Conservation (phyloP, 1,140 invertebrate genomes). For the Monochamus saltuarius region DNA sequence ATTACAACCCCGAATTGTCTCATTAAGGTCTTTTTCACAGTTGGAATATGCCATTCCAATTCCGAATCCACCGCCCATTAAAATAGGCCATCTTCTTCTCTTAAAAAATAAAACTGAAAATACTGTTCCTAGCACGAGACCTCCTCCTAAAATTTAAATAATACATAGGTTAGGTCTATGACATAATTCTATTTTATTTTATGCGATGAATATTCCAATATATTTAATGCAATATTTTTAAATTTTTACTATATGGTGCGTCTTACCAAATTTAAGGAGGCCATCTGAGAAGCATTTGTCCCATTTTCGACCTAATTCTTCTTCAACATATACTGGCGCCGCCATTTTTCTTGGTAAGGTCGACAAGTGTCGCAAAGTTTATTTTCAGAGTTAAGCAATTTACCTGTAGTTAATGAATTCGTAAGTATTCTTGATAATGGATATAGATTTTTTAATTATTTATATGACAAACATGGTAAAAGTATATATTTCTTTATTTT, state of each 20-base stretch:
- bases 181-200: slow-evolving; percentile 24
- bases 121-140: slow-evolving; percentile 64
- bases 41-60: slow-evolving; percentile 75
- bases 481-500: no score
- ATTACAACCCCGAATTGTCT: slow-evolving; percentile 35
- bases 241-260: neutral
- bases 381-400: neutral
- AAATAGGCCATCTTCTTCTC: slow-evolving; percentile 69
- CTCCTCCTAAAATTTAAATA: slow-evolving; percentile 59
- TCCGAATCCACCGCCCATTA: slow-evolving; percentile 71
- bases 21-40: slow-evolving; percentile 68
- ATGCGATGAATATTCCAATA: neutral
- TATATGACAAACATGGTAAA: neutral
- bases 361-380: neutral
- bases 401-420: neutral
- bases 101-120: slow-evolving; percentile 69
- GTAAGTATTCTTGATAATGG: neutral
- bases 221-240: neutral
- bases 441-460: neutral
- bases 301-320: slow-evolving; percentile 59
- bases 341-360: slow-evolving; percentile 24
- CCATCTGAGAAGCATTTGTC: slow-evolving; percentile 64
- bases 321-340: slow-evolving; percentile 51
- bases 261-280: slow-evolving; percentile 62
- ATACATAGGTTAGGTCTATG: slow-evolving; percentile 33